Evolutionary conservation across 2,113 vertebrate species (phyloP), one percentile per base, ranked within the genome.

Genomic region (Callorhinus ursinus): DNA sequence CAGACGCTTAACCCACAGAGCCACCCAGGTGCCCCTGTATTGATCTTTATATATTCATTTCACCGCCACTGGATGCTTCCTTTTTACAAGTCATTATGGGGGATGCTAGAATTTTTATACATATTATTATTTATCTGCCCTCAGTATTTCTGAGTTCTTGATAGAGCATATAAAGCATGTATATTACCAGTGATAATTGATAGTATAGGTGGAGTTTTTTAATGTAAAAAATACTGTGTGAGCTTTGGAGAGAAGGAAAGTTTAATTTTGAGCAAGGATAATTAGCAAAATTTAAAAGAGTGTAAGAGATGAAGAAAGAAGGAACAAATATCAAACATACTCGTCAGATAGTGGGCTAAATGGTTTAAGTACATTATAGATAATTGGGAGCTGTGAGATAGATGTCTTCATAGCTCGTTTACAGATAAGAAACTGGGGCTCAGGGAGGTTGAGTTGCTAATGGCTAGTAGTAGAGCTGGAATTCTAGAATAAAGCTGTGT

Each of bases 231-330:
- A 8, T 67, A 51, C 15, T 46, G 7, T 83, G 53, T 88, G 80
- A 88, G 1, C n/a, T 96, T 87, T 90, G 49, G 28, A 90, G 84
- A 90, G 10, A 53, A 86, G 46, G 16, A 67, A 90, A 90, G 65
- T 83, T 94, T 92, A 76, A 85, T 63, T 96, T 76, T 96, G 67
- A 95, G 16, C n/a, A 81, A 31, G 33, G 49, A 61, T 92, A 95
- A 65, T 90, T 18, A 90, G 74, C 19, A 67, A 91, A 90, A 88
- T 80, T 61, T 87, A 57, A 81, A 90, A 95, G 36, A 63, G 33
- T 53, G 33, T 95, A 88, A 63, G 65, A 55, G 76, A 71, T 72
- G 42, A 77, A 49, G 36, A 88, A 93, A 69, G n/a, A 95, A 69
- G 42, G 26, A 76, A 76, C 39, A 90, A 90, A 80, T 94, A 88